A percentile compares a stretch with the other conserved stretches of the same genome.
These are phyloP conservation scores for Eupithecia subumbrata DNA, from an alignment of 2,888 invertebrate species.

Conservation along the genomic window DNA sequence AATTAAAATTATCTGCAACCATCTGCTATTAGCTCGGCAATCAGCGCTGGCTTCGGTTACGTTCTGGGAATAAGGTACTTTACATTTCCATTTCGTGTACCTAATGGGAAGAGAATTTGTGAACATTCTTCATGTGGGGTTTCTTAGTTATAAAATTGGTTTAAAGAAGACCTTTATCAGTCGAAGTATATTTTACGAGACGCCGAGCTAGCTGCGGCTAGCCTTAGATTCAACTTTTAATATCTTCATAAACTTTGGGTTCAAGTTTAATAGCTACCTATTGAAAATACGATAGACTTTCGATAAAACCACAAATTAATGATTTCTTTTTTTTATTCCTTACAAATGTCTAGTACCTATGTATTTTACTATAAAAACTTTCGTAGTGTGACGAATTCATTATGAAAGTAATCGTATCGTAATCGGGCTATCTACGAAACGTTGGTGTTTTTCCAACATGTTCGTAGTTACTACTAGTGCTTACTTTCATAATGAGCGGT, in stretches of 20 bases:
- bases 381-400: too few relatives aligned
- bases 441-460: too few relatives aligned
- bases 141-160: not conserved
- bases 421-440: too few relatives aligned
- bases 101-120: not conserved
- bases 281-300: not conserved
- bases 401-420: too few relatives aligned
- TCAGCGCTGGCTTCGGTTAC: not conserved
- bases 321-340: not conserved
- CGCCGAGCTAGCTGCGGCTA: not conserved
- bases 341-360: too few relatives aligned
- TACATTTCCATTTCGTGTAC: not conserved
- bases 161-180: not conserved
- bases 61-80: not conserved
- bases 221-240: not conserved
- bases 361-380: too few relatives aligned
- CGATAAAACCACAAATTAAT: not conserved
- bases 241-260: not conserved
- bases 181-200: not conserved
- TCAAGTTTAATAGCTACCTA: not conserved
- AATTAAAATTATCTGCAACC: slow-evolving; percentile 38
- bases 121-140: not conserved
- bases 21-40: slow-evolving; percentile 32
- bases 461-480: too few relatives aligned
- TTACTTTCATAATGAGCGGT: too few relatives aligned